A percentile compares a stretch with the other conserved stretches of the same genome.
Conservation (phyloP, 92 coral and sea anemone genomes). For the Epizoanthus illoricatus region DNA sequence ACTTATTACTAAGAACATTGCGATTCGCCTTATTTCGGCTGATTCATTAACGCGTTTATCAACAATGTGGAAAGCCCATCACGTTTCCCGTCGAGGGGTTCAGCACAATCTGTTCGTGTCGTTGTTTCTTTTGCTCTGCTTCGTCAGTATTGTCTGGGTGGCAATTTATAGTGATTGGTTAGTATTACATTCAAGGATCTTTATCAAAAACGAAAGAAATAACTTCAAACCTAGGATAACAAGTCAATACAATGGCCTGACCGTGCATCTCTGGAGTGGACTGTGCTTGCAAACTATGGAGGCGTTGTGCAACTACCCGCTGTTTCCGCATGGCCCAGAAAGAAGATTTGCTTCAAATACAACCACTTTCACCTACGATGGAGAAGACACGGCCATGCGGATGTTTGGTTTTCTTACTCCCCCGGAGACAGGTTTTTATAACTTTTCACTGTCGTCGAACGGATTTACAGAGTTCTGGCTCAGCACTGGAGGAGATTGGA, state of each 20-base stretch:
- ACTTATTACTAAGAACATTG: too few relatives aligned
- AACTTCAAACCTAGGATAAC: not conserved
- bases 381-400: conserved; percentile 12
- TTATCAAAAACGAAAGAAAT: not conserved
- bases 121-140: conserved; percentile 6
- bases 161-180: not conserved
- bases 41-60: too few relatives aligned
- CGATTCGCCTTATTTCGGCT: too few relatives aligned
- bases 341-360: not conserved
- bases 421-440: not conserved
- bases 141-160: conserved; percentile 5
- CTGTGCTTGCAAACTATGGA: not conserved
- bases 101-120: not conserved
- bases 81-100: not conserved
- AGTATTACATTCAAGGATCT: not conserved
- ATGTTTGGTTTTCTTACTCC: conserved; percentile 17
- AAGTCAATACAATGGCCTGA: not conserved
- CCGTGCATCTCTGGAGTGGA: conserved; percentile 24
- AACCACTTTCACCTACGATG: not conserved
- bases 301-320: conserved; percentile 20
- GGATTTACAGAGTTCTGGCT: conserved; percentile 22
- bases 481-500: not conserved
- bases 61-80: not conserved
- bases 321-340: conserved; percentile 9
- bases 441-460: not conserved